Percentiles rank a stretch among this genome's conserved stretches.
Evolutionary conservation across 2,888 invertebrate species (phyloP).

Genomic region (Pardosa pseudoannulata): DNA sequence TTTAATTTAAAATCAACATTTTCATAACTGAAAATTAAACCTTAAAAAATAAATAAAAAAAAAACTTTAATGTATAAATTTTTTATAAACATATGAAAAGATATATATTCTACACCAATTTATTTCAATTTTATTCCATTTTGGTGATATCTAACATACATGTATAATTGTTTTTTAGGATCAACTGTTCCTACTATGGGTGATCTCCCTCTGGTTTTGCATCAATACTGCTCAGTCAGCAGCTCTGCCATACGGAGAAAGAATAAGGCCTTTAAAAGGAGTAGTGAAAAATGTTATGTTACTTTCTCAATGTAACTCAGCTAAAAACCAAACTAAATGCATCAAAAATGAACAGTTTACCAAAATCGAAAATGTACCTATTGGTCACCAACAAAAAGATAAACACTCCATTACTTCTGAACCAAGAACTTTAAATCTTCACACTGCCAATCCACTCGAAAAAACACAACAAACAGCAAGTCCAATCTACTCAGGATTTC

Average conservation of each 20-base stretch:
- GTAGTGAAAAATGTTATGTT: background rate
- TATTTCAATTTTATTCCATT: no score
- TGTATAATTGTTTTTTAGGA: slow-evolving; percentile 11
- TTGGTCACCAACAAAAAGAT: background rate
- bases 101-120: no score
- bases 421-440: background rate
- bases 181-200: slow-evolving; percentile 21
- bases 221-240: slow-evolving; percentile 3
- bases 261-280: slow-evolving; percentile 26
- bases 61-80: no score
- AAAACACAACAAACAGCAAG: slow-evolving; percentile 34
- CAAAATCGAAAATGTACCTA: slow-evolving; percentile 8
- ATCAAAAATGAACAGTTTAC: background rate
- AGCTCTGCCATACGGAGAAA: slow-evolving; percentile 29
- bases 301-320: background rate
- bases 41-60: no score
- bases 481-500: slow-evolving; percentile 25
- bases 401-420: background rate
- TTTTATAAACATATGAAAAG: no score
- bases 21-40: no score
- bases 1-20: no score
- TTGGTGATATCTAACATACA: no score
- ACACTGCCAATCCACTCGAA: slow-evolving; percentile 5
- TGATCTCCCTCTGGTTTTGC: slow-evolving; percentile 14
- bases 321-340: slow-evolving; percentile 1